Base-by-base conservation (phyloP, 1,140 invertebrate genomes). In the Liolophura sinensis region DNA sequence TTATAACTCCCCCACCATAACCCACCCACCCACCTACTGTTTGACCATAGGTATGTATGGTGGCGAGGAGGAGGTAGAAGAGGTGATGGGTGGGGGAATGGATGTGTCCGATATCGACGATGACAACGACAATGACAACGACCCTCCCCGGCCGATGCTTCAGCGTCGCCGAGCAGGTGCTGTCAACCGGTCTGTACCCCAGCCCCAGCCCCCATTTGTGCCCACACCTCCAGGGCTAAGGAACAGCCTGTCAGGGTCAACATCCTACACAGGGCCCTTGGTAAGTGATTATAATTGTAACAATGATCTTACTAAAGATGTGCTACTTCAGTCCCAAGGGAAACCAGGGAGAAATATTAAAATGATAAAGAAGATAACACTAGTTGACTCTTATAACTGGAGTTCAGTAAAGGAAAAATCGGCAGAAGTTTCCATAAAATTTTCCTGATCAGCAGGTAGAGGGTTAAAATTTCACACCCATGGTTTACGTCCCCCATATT, bases 51-150 rank as follows among this genome's bases (percentile, higher is more conserved):
- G 65, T 49, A 64, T 75, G 40, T 68, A 64, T 15, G 27, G 56
- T 11, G 63, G 57, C 25, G 73, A 74, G 18, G 77, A 80, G 47
- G 78, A 78, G 55, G 69, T 78, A 20, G 79, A 82, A 56, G 73
- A 71, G 40, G 77, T 81, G 11, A 82, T 79, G 73, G 77, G 74
- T 1, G 79, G 78, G n/a, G 80, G 75, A 1, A 82, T 82, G 80
- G 80, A 82, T 65, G 80, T 82, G 3, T 82, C 80, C 0, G 80
- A 82, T 62, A 76, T 82, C 25, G 80, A 81, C 18, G 77, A 75
- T 65, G 76, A 76, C 14, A 68, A 67, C 12, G 58, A 72, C 5
- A 58, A 68, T 15, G 9, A 16, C 11, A 22, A 67, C 12, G 22
- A 60, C 40, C 47, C 52, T 46, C 55, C 54, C 46, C 49, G 47